phyloP scores from a whole-genome alignment of 2,113 vertebrate species.

The Eulemur macaco region DNA sequence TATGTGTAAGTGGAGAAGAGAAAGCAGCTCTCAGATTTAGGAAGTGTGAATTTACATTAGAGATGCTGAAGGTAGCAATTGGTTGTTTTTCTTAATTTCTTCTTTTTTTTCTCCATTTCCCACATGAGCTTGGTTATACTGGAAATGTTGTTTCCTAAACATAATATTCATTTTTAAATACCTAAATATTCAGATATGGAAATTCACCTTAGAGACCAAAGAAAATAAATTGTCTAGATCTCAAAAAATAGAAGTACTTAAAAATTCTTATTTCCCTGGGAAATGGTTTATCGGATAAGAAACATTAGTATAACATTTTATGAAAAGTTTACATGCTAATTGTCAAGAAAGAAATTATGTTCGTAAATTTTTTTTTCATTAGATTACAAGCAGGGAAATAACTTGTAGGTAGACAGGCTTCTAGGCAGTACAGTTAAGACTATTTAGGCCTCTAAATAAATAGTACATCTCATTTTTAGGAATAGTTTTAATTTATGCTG shows the following conservation, averaged over 20 bases:
- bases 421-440: neutral
- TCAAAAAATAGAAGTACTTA: constrained; percentile 36
- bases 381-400: constrained; percentile 10
- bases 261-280: neutral
- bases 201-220: constrained; percentile 32
- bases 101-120: neutral
- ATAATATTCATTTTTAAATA: neutral
- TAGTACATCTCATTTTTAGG: neutral
- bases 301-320: constrained; percentile 26
- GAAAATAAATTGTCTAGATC: constrained; percentile 8
- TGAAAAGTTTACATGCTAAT: constrained; percentile 33
- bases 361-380: neutral
- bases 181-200: neutral
- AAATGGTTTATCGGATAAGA: constrained; percentile 31
- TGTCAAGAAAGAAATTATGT: neutral
- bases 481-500: neutral
- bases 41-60: neutral
- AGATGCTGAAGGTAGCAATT: neutral
- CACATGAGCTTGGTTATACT: neutral
- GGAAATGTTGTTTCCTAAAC: neutral
- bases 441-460: neutral
- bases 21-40: neutral
- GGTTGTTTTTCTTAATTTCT: neutral
- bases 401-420: neutral
- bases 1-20: neutral